A percentile compares a stretch with the other conserved stretches of the same genome.
phyloP scores from a whole-genome alignment of 2,888 invertebrate genomes.

The Rhamnusium bicolor region DNA sequence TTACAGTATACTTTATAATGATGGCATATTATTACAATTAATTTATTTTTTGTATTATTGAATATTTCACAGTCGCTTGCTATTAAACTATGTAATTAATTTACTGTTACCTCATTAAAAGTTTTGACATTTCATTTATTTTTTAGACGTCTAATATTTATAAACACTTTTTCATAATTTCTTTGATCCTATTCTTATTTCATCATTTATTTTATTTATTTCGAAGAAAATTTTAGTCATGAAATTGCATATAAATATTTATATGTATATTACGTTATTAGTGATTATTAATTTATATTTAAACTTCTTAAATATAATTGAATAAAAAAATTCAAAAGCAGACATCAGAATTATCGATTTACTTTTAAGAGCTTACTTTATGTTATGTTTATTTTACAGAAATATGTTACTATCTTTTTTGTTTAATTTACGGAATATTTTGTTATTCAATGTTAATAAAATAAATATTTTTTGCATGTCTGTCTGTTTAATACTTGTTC shows the following conservation, averaged over 20 bases:
- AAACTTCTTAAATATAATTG: too few species aligned
- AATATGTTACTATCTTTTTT: too few species aligned
- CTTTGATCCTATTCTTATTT: background rate
- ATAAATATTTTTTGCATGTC: too few species aligned
- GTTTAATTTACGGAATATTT: too few species aligned
- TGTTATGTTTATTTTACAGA: too few species aligned
- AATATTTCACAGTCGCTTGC: constrained; percentile 1
- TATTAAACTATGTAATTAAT: background rate
- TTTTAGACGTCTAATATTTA: background rate
- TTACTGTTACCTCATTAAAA: background rate
- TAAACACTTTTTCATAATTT: background rate
- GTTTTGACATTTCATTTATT: background rate
- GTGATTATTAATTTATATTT: too few species aligned
- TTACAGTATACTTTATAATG: constrained; percentile 39
- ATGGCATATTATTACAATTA: constrained; percentile 29
- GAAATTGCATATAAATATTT: background rate
- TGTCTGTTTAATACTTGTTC: too few species aligned
- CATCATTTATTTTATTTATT: background rate
- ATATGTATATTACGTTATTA: too few species aligned
- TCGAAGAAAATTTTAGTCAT: background rate
- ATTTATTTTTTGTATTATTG: constrained; percentile 24
- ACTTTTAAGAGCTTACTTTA: too few species aligned
- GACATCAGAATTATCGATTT: too few species aligned
- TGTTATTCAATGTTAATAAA: too few species aligned
- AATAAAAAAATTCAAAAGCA: too few species aligned